These are phyloP conservation scores for Ceryle rudis DNA, from an alignment of 2,797 vertebrate species.

Conservation along the genomic window DNA sequence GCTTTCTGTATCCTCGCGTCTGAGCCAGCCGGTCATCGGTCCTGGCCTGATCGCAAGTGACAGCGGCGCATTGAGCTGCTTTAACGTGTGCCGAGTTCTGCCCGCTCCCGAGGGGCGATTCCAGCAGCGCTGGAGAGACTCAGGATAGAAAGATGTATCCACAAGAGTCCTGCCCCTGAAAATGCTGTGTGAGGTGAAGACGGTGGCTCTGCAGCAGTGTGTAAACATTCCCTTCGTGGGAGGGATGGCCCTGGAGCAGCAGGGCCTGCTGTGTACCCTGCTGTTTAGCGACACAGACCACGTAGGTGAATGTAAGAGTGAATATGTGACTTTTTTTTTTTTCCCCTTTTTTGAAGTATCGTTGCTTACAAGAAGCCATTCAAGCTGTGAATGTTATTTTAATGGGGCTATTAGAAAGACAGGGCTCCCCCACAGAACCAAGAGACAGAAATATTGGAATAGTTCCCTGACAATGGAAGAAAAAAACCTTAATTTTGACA, in stretches of 20 bases:
- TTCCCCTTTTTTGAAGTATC: background rate
- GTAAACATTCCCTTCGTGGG: background rate
- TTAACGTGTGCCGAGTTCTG: background rate
- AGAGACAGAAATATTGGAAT: background rate
- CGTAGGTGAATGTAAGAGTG: background rate
- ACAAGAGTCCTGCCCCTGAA: background rate
- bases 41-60: accelerated
- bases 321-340: background rate
- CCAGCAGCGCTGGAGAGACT: accelerated
- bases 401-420: background rate
- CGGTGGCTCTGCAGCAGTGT: background rate
- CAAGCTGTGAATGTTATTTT: background rate
- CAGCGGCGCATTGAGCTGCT: background rate
- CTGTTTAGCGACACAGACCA: accelerated
- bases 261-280: background rate
- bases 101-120: accelerated
- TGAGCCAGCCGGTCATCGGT: background rate
- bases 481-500: accelerated
- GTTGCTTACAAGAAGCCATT: background rate
- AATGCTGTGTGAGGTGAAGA: accelerated
- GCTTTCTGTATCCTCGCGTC: accelerated
- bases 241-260: background rate
- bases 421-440: background rate
- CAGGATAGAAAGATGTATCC: accelerated
- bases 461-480: background rate